Evolutionary conservation across 2,113 vertebrate genomes (phyloP), one percentile per base, ranked within the genome.

Genomic region (Cryptotis parvus): DNA sequence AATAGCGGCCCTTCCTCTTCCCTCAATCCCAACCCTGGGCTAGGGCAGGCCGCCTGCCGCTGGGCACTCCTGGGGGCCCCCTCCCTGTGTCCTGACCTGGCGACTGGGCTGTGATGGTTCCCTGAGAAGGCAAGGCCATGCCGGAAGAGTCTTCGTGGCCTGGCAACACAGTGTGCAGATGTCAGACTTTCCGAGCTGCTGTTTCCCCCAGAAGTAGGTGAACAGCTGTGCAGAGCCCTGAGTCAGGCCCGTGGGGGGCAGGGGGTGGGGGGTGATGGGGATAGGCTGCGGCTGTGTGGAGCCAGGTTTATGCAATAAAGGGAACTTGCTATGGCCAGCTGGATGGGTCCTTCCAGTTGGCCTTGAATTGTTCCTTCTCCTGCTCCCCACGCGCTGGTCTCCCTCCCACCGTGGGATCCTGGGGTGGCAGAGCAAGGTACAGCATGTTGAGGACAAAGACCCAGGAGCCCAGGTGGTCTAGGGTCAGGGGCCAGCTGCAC

Each of bases 161-260:
- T 92, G 82, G 96, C 95, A 97, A 94, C 96, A 95, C 94, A 96
- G 97, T 96, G 94, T 86, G 97, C 96, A 96, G 96, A 96, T 96
- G 96, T 98, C 96, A 97, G 96, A 97, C 97, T 97, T 98, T 97
- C 97, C 97, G 18, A 97, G 89, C 55, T 96, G 97, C 92, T 92
- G 79, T 94, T 96, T 97, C 97, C 94, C 88, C 82, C 79, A 84
- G 81, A 88, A 97, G 96, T 97, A 97, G 96, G 97, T 97, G 98
- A 98, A 98, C 98, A 98, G 98, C 98, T 98, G 98, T 97, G 94
- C 96, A 95, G 96, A 96, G 96, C 94, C 96, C 97, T 97, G 96
- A 98, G 96, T 97, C 96, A 97, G 94, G 97, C 96, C 83, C 87
- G 70, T 43, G 55, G 86, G 45, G 37, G 27, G 29, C 4, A 37